phyloP scores from a whole-genome alignment of 2,113 vertebrate genomes.

The Apteryx mantelli region DNA sequence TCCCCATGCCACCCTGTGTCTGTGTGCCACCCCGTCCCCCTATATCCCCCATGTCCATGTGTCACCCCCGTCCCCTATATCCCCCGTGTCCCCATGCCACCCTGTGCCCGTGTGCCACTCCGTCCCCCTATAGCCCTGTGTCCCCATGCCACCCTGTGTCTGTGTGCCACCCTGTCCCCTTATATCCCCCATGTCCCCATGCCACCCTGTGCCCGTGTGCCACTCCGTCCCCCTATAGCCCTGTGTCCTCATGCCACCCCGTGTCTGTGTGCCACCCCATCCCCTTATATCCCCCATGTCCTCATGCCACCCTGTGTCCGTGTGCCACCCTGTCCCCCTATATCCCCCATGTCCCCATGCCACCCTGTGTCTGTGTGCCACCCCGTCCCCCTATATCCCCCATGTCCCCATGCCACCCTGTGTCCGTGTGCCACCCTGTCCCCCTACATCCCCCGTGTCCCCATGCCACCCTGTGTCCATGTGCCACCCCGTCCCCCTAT shows the following conservation, averaged over 20 bases:
- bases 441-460: too few species aligned
- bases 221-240: constrained; percentile 40
- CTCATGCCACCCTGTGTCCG: too few species aligned
- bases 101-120: neutral
- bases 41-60: neutral
- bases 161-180: neutral
- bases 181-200: neutral
- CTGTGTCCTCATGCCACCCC: neutral
- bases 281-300: too few species aligned
- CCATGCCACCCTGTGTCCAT: neutral
- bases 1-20: neutral
- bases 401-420: neutral
- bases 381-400: neutral
- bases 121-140: constrained; percentile 39
- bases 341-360: neutral
- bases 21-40: neutral
- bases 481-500: too few species aligned
- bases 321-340: too few species aligned
- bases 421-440: neutral
- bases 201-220: neutral
- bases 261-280: too few species aligned
- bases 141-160: neutral
- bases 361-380: too few species aligned
- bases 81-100: neutral
- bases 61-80: neutral